Evolutionary conservation across 2,888 invertebrate genomes (phyloP), one percentile per base, ranked within the genome.

Genomic region (Mesorhabditis belari): DNA sequence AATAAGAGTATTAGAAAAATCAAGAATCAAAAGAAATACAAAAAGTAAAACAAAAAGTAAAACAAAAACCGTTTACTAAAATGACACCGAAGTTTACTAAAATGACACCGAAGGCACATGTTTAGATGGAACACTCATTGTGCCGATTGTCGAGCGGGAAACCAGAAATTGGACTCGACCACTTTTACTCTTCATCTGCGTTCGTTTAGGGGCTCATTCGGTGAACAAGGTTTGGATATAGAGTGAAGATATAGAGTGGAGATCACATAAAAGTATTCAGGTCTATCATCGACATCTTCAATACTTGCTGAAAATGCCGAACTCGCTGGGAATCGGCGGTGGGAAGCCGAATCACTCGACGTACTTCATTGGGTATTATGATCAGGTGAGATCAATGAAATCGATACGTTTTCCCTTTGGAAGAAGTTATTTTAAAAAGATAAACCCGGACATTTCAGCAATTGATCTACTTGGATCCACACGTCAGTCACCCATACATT

Each of bases 341-440:
- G 94, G 94, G 17, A 86, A 90, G 75, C 93, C 93, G 0, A 90
- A 90, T 80, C 92, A 92, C 85, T 91, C 93, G 19, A 84, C 93
- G 35, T 94, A 91, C 83, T 92, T 94, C 84, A 87, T 93, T 66
- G 94, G 93, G 55, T 92, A 88, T 82, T 92, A 92, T 86, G 87
- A 65, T 25, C 58, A 73, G 56, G 75, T 76, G 49, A 53, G 51
- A 24, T 50, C 17, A 60, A 24, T 61, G 29, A 21, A 65, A 24
- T 63, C 79, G 87, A 92, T 91, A 81, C 90, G 52, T 27, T 44
- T 23, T 24, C 52, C 23, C 4, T 4, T 5, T 49, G 3, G 49
- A 50, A 44, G 5, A 5, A 51, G 6, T 9, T 6, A 6, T 24
- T 5, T 5, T 24, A 12, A 4, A 25, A 53, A 21, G 25, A 17